These are phyloP conservation scores for Pararge aegeria DNA, from an alignment of 1,140 invertebrate species.

Conservation along the genomic window DNA sequence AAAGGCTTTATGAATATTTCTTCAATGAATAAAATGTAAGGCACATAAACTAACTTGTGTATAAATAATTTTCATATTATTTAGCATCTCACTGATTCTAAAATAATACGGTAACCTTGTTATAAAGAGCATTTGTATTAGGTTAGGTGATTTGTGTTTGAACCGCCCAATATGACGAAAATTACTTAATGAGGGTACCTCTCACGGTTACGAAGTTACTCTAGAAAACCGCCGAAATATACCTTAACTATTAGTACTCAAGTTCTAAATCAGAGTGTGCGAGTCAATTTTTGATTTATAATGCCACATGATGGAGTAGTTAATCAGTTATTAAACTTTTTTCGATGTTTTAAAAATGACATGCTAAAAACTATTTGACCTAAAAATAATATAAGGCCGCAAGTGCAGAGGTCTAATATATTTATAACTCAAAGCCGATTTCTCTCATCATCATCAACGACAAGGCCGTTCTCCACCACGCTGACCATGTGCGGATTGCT, in stretches of 20 bases:
- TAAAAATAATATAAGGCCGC: too few relatives aligned
- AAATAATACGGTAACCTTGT: neutral
- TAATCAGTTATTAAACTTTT: neutral
- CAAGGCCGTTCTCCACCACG: too few relatives aligned
- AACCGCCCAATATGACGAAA: neutral
- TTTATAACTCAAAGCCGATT: too few relatives aligned
- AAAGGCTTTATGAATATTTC: too few relatives aligned
- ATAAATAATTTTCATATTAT: too few relatives aligned
- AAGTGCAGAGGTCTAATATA: neutral
- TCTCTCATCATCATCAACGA: too few relatives aligned
- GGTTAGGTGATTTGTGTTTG: neutral
- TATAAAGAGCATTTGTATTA: neutral
- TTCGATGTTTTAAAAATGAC: too few relatives aligned
- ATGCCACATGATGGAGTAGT: constrained; percentile 2
- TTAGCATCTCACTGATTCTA: too few relatives aligned
- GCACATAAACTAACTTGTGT: too few relatives aligned
- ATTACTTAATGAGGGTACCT: constrained; percentile 11
- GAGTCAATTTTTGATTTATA: neutral
- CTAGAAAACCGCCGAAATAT: neutral
- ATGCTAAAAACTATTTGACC: too few relatives aligned
- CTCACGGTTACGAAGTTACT: neutral
- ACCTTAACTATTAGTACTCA: neutral
- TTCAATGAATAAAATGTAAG: too few relatives aligned
- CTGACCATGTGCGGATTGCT: too few relatives aligned
- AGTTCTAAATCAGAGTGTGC: neutral